Evolutionary conservation across 2,888 invertebrate species (phyloP).

Genomic region (Nebria salina): DNA sequence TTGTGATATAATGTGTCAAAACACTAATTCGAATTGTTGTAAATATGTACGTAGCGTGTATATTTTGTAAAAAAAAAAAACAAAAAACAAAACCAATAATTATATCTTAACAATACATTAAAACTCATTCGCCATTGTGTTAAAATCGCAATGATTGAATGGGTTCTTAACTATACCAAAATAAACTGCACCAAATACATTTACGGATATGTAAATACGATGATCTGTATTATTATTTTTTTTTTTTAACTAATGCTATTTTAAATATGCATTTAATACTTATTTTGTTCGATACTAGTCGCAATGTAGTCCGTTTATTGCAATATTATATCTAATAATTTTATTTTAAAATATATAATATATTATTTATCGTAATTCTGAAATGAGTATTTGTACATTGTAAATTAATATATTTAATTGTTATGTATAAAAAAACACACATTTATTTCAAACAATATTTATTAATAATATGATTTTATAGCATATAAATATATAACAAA

Average conservation of each 20-base stretch:
- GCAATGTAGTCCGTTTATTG: constrained; percentile 29
- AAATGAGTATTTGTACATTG: not conserved
- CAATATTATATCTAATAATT: constrained; percentile 15
- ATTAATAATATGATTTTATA: constrained; percentile 7
- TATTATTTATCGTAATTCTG: constrained; percentile 8
- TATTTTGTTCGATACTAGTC: constrained; percentile 42
- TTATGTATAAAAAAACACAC: constrained; percentile 5
- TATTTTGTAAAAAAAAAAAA: constrained; percentile 39
- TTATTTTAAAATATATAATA: constrained; percentile 20
- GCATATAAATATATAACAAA: constrained; percentile 24
- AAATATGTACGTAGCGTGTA: constrained; percentile 34
- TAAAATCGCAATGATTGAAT: not conserved
- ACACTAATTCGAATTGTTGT: constrained; percentile 31
- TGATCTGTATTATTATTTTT: not conserved
- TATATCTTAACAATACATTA: not conserved
- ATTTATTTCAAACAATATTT: constrained; percentile 14
- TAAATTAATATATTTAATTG: not conserved
- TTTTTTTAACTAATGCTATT: constrained; percentile 29
- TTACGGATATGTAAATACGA: constrained; percentile 31
- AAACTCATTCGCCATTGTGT: not conserved
- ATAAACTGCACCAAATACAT: constrained; percentile 36
- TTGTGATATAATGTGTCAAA: constrained; percentile 43
- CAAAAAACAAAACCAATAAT: constrained; percentile 9
- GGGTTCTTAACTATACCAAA: constrained; percentile 34
- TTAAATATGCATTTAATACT: constrained; percentile 39